Evolutionary conservation across 2,888 invertebrate genomes (phyloP).

Genomic region (Keiferia lycopersicella): DNA sequence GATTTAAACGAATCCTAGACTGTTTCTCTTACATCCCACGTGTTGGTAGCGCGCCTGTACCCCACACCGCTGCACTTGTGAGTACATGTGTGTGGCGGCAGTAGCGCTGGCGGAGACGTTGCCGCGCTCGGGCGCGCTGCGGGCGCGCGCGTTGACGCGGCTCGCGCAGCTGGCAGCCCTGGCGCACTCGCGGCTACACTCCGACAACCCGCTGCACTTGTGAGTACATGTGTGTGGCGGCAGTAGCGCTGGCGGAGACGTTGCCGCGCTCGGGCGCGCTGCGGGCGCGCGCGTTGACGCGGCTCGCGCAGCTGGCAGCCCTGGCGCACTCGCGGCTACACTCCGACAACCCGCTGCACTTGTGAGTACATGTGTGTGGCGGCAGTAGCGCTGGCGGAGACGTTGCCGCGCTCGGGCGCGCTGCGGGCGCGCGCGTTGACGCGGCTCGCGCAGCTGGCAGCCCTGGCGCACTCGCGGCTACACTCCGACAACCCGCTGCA

Average conservation of each 20-base stretch:
- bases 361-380: slow-evolving; percentile 41
- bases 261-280: slow-evolving; percentile 61
- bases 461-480: slow-evolving; percentile 59
- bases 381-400: slow-evolving; percentile 52
- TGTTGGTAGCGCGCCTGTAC: too few species aligned
- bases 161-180: slow-evolving; percentile 67
- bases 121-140: slow-evolving; percentile 61
- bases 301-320: slow-evolving; percentile 66
- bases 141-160: slow-evolving; percentile 58
- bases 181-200: too few species aligned
- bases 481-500: slow-evolving; percentile 66
- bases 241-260: slow-evolving; percentile 51
- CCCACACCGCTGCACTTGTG: slow-evolving; percentile 58
- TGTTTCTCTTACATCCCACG: too few species aligned
- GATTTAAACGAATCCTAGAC: too few species aligned
- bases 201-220: slow-evolving; percentile 61
- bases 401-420: slow-evolving; percentile 58
- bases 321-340: slow-evolving; percentile 62
- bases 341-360: slow-evolving; percentile 60
- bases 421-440: slow-evolving; percentile 62
- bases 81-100: slow-evolving; percentile 43
- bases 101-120: slow-evolving; percentile 54
- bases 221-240: slow-evolving; percentile 42
- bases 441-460: slow-evolving; percentile 67
- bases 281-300: slow-evolving; percentile 59